Evolutionary conservation across 2,797 vertebrate genomes (phyloP), one percentile per base, ranked within the genome.

Genomic region (Sebastolobus altivelis): DNA sequence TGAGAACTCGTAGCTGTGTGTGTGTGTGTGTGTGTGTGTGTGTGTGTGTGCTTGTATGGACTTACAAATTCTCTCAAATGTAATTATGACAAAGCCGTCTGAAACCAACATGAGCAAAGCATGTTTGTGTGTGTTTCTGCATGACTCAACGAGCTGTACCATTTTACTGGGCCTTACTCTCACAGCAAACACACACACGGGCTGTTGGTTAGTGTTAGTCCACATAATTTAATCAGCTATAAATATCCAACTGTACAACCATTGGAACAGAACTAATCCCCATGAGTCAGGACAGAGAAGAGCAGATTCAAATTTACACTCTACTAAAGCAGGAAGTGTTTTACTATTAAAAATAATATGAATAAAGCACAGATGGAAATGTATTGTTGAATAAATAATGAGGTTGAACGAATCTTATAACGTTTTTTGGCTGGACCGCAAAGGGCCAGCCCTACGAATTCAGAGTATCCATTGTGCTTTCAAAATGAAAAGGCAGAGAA

Each of bases 191-290:
- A 74, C 54, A 85, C 33, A 84, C 14, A 65, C 1, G 75, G 9
- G 14, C 61, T 58, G n/a, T 31, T 49, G 38, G 78, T 73, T 29
- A 56, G 61, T 65, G 83, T 81, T 73, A 83, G 78, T 75, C 76
- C 73, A 81, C 54, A 87, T 92, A 65, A 88, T 90, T 90, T 86
- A 85, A 93, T 93, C 86, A 87, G 79, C 88, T 92, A 92, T 86
- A 94, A 89, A 93, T 93, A 91, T 78, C 85, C 68, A 72, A 62
- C n/a, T 4, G 54, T 75, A 66, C 6, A 49, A 65, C 62, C 76
- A 75, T 16, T 75, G 55, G 55, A 72, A 75, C 49, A 78, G 79
- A 84, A 88, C 69, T 92, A 92, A 93, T 92, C 90, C 83, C 63
- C 52, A 49, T 71, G 68, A 85, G 82, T 78, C 72, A 75, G 52